Evolutionary conservation across 2,797 vertebrate species (phyloP).

Genomic region (Enteromius viviparus): DNA sequence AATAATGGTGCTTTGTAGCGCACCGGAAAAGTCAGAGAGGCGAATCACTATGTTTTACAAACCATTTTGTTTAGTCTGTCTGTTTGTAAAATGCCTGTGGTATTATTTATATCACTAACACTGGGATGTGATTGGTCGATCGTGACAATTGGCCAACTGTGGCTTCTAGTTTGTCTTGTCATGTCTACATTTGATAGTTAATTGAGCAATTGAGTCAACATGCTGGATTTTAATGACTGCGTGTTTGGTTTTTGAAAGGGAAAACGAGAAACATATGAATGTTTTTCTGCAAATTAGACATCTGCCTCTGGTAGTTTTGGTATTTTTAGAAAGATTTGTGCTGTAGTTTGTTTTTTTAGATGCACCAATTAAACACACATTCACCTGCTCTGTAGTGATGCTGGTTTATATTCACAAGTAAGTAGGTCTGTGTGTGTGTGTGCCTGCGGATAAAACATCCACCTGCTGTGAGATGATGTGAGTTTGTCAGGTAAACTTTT

Average conservation of each 20-base stretch:
- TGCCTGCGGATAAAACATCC: constrained; percentile 52
- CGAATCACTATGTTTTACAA: not conserved
- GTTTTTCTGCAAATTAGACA: constrained; percentile 11
- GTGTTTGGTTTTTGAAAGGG: not conserved
- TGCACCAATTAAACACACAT: constrained; percentile 31
- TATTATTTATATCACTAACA: constrained; percentile 22
- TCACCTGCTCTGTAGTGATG: constrained; percentile 48
- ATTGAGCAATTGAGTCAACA: constrained; percentile 15
- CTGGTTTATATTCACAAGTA: constrained; percentile 57
- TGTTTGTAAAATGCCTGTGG: not conserved
- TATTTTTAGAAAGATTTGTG: constrained; percentile 33
- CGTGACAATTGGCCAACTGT: constrained; percentile 20
- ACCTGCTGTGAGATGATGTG: constrained; percentile 24
- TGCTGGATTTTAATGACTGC: not conserved
- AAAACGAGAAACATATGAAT: not conserved
- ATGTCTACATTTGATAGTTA: constrained; percentile 15
- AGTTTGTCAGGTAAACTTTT: constrained; percentile 39
- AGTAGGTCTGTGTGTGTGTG: constrained; percentile 37
- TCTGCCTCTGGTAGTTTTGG: constrained; percentile 8
- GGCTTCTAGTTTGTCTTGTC: constrained; percentile 17
- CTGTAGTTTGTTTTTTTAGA: not conserved
- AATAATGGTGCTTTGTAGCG: not conserved
- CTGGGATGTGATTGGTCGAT: constrained; percentile 5
- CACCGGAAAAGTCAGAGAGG: not conserved
- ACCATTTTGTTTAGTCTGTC: constrained; percentile 24